Evolutionary conservation across 2,113 vertebrate genomes (phyloP), one percentile per base, ranked within the genome.

Genomic region (Piliocolobus tephrosceles): DNA sequence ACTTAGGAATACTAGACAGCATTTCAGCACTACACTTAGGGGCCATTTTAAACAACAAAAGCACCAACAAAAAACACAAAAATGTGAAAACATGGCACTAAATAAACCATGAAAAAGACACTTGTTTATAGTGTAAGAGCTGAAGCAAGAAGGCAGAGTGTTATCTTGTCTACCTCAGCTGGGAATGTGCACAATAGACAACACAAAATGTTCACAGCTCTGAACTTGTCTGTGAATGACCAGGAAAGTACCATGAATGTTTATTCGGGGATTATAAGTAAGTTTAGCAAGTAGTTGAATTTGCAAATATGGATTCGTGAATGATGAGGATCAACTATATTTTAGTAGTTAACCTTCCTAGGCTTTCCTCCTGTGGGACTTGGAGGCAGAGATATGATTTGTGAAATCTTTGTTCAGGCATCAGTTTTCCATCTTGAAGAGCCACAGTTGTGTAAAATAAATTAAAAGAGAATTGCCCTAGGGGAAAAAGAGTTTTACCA

Each of bases 361-460:
- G 50, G 47, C 57, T 89, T 96, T 70, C 47, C 50, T 92, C 43
- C 30, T 64, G 25, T 94, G 75, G 35, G 35, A 68, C 40, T 83
- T 92, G 47, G 50, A 75, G 38, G 58, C 52, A 23, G 25, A 22
- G 23, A 50, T 81, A 38, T 38, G 47, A 88, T 88, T 84, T 94
- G 47, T 92, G 40, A 84, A 22, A 70, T 92, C 22, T 83, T 68
- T 73, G 35, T 66, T 84, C 45, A 96, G 50, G 52, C 38, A 64
- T 79, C 23, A 47, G 52, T 83, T 94, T 91, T 83, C 38, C 25
- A 22, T 90, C 43, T 93, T 96, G 25, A 90, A 90, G 73, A 88
- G 40, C 80, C 57, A 90, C 25, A 70, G 14, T 68, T 7, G 66
- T 35, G 43, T 50, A 94, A 88, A 22, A 84, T 30, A 79, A 64